phyloP scores from a whole-genome alignment of 92 coral and sea anemone genomes.

The Ricordea florida region DNA sequence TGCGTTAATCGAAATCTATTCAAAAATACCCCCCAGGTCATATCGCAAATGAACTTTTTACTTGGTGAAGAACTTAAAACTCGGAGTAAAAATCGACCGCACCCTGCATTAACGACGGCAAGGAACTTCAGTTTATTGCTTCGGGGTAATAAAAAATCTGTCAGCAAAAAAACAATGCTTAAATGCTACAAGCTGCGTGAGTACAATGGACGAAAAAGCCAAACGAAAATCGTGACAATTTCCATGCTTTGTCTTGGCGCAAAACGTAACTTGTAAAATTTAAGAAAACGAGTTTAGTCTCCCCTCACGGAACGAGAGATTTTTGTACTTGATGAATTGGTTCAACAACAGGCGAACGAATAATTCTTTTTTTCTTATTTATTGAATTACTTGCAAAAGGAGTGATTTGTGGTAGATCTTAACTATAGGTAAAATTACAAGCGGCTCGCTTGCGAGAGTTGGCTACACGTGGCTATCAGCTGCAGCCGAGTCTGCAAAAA shows the following conservation, averaged over 20 bases:
- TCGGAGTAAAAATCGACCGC: conserved; percentile 13
- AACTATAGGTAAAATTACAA: no score
- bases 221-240: neutral
- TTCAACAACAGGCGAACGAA: no score
- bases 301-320: no score
- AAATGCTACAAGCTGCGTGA: conserved; percentile 3
- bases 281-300: no score
- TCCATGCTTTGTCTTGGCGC: neutral
- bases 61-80: conserved; percentile 10
- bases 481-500: no score
- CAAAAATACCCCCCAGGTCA: conserved; percentile 50
- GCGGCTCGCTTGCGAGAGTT: no score
- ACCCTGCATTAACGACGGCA: conserved; percentile 37
- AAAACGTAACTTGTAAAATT: neutral
- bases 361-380: no score
- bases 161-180: neutral
- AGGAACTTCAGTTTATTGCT: conserved; percentile 43
- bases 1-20: conserved; percentile 61
- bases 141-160: conserved; percentile 40
- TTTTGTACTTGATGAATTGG: no score
- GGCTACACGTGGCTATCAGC: no score
- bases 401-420: no score
- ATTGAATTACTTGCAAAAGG: no score
- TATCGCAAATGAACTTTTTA: conserved; percentile 23
- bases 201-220: neutral